Base-by-base conservation (phyloP, 2,113 vertebrate genomes). In the Tyto alba region DNA sequence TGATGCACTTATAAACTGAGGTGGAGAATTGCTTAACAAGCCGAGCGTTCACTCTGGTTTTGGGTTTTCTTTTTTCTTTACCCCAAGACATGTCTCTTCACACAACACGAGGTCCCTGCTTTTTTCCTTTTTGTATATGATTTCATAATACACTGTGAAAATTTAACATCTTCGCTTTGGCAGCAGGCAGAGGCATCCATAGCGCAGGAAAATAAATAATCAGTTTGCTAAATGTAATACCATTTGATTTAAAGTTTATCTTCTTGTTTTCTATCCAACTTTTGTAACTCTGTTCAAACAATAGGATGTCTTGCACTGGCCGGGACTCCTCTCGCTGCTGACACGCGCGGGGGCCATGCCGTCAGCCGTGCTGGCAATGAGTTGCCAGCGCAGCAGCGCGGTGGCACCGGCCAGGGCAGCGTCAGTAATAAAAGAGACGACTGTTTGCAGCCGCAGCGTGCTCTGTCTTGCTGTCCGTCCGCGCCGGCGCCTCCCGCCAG, bases 1-100 rank as follows among this genome's bases (percentile, higher is more conserved):
- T 99, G 98, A 98, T 99, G 93, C 98, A 99, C 97, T 98, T 96
- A 43, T 99, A 96, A 98, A 97, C 90, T 80, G 94, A 96, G 91
- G 59, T 36, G 85, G 85, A 55, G 91, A 15, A 66, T 27, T 4
- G 47, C 80, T 36, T 3, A 13, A n/a, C 6, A 16, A 71, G 43
- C 86, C 10, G 0, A 87, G 75, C 79, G 11, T 27, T 53, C 60
- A 50, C 93, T 60, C 36, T 12, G 8, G 67, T 47, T 55, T 55
- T 16, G 7, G 55, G 6, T 16, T 26, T 25, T 4, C 1, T 32
- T 22, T 11, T 43, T 30, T 45, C 43, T 43, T 26, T 48, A n/a
- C 32, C 57, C 67, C 63, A 7, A 81, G 79, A 77, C 7, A 2
- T 17, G 48, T 62, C 66, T 86, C 89, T 41, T 34, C 83, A 66